phyloP scores from a whole-genome alignment of 2,888 invertebrate genomes.

The Nysson spinosus region DNA sequence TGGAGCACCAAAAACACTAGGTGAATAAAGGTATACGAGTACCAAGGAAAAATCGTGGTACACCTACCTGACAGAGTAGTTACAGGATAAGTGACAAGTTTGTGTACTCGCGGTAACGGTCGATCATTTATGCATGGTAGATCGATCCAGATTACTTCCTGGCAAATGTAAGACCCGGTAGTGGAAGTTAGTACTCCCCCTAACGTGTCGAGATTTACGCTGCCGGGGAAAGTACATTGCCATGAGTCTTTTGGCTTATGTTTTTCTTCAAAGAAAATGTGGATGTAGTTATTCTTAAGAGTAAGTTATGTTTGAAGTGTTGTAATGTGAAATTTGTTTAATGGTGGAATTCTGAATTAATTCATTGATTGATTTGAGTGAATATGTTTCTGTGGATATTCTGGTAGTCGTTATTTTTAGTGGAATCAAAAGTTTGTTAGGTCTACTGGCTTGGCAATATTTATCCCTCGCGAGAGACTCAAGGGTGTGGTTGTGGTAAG shows the following conservation, averaged over 20 bases:
- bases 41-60: conserved; percentile 35
- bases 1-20: conserved; percentile 2
- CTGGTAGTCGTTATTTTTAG: conserved; percentile 41
- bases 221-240: conserved; percentile 47
- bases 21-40: conserved; percentile 3
- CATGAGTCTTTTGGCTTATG: conserved; percentile 38
- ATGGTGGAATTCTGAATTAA: too few species aligned
- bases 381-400: too few species aligned
- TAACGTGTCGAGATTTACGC: conserved; percentile 59
- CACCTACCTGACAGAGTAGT: conserved; percentile 56
- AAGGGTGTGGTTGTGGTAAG: conserved; percentile 57
- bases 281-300: too few species aligned
- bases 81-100: conserved; percentile 72
- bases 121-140: conserved; percentile 68
- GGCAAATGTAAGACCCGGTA: conserved; percentile 53
- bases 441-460: conserved; percentile 43
- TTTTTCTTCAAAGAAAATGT: too few species aligned
- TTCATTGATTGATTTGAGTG: too few species aligned
- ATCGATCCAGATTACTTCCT: conserved; percentile 63
- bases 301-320: too few species aligned
- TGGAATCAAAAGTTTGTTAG: conserved; percentile 52
- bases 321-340: too few species aligned
- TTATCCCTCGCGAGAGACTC: conserved; percentile 53
- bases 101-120: conserved; percentile 63
- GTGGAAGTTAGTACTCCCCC: conserved; percentile 61